Evolutionary conservation across 2,113 vertebrate genomes (phyloP), one percentile per base, ranked within the genome.

Genomic region (Reinhardtius hippoglossoides): DNA sequence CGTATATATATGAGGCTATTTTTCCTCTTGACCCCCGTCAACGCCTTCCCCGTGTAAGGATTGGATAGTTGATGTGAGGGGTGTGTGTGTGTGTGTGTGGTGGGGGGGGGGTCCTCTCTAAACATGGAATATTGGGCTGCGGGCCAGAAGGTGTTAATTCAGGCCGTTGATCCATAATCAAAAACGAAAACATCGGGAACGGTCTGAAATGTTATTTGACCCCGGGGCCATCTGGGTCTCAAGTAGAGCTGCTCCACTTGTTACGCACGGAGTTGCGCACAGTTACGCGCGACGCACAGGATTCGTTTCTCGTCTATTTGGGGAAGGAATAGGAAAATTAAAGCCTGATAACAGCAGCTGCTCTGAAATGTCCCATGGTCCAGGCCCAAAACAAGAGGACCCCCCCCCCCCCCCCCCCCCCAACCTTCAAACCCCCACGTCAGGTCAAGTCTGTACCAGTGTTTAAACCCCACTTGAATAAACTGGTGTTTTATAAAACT

Each of bases 1-100:
- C 74, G 92, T 93, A 88, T 95, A 94, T 95, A 95, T 95, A 94
- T 84, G 80, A 86, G 80, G 80, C 91, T 93, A 88, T 88, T 92
- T 94, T 90, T 82, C 91, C 82, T 84, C 72, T 79, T 75, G 84
- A 82, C 89, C 85, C 85, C 80, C 84, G 85, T 76, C 84, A 71
- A 71, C 60, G 55, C 59, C 26, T 60, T 64, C 62, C 83, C 58
- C 9, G 56, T 3, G 58, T 83, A 18, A 61, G 84, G 93, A 94
- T 95, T 95, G 94, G 94, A 80, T 75, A 50, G 68, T 18, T 40
- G 58, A 12, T 13, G n/a, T 71, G 70, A 88, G 88, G 87, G 90
- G 91, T 48, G 81, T 88, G 92, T 60, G 75, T 44, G 50, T 24
- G 14, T 15, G 18, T 24, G 64, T 44, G 67, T 42, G 76, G 26